phyloP scores from a whole-genome alignment of 2,797 vertebrate species.

The Esox lucius region DNA sequence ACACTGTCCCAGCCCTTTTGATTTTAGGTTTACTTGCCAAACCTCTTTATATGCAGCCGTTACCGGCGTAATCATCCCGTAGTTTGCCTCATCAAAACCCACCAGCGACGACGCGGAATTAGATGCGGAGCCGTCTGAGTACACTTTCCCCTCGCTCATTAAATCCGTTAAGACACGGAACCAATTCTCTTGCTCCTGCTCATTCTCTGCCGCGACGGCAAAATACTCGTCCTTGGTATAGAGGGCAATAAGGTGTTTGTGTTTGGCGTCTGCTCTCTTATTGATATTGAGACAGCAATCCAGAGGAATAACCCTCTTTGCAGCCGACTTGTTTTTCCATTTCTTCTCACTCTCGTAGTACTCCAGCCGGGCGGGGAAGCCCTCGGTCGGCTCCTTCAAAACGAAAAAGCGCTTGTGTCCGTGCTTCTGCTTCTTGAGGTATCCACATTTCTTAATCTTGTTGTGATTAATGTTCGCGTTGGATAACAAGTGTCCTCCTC shows the following conservation, averaged over 20 bases:
- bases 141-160: slow-evolving; percentile 83
- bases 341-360: slow-evolving; percentile 99
- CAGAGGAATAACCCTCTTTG: slow-evolving; percentile 90
- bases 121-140: slow-evolving; percentile 68
- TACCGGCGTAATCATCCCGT: slow-evolving; percentile 85
- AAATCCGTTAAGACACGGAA: slow-evolving; percentile 86
- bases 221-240: slow-evolving; percentile 98
- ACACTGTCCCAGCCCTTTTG: slow-evolving; percentile 92
- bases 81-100: slow-evolving; percentile 82
- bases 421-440: slow-evolving; percentile 94
- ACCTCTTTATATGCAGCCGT: slow-evolving; percentile 88
- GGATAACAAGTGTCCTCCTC: slow-evolving; percentile 70
- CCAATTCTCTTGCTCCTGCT: slow-evolving; percentile 95
- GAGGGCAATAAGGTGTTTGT: slow-evolving; percentile 95
- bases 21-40: slow-evolving; percentile 96
- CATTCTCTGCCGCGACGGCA: slow-evolving; percentile 92
- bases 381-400: slow-evolving; percentile 80
- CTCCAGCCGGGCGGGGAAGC: slow-evolving; percentile 87
- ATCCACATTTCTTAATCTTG: slow-evolving; percentile 89
- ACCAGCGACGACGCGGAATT: slow-evolving; percentile 79
- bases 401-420: slow-evolving; percentile 98
- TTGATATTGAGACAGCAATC: slow-evolving; percentile 94
- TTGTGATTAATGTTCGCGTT: slow-evolving; percentile 72
- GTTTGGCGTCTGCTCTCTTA: slow-evolving; percentile 95
- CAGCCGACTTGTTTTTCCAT: slow-evolving; percentile 93